These are phyloP conservation scores for Cheilosia grossa DNA, from an alignment of 2,888 invertebrate species.

Conservation along the genomic window DNA sequence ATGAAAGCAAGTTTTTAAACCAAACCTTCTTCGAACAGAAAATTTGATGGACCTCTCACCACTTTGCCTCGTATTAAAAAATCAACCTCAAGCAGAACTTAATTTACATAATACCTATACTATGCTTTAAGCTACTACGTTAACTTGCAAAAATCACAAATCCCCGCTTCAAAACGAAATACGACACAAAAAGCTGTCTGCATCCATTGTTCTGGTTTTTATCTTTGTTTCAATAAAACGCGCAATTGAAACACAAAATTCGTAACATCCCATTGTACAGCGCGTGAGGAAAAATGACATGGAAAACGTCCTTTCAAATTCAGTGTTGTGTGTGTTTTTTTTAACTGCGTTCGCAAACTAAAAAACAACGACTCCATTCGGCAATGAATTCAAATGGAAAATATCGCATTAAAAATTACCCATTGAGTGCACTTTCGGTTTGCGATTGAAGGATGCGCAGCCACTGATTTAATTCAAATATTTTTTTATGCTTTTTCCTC, in stretches of 20 bases:
- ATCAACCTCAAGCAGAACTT: no score
- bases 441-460: constrained; percentile 69
- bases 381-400: constrained; percentile 76
- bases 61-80: background rate
- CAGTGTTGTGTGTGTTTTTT: background rate
- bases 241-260: constrained; percentile 74
- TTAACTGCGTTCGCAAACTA: background rate
- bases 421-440: constrained; percentile 76
- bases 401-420: constrained; percentile 78
- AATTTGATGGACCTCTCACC: no score
- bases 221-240: constrained; percentile 75
- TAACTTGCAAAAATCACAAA: background rate
- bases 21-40: no score
- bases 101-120: background rate
- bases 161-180: background rate
- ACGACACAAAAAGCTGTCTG: constrained; percentile 37
- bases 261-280: constrained; percentile 44
- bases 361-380: constrained; percentile 21
- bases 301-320: constrained; percentile 20
- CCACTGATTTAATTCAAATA: constrained; percentile 57
- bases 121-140: background rate
- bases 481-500: constrained; percentile 45
- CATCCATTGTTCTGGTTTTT: constrained; percentile 51
- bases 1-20: no score
- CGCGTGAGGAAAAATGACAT: constrained; percentile 32